Evolutionary conservation across 1,140 invertebrate genomes (phyloP), one percentile per base, ranked within the genome.

Genomic region (Pinna nobilis): DNA sequence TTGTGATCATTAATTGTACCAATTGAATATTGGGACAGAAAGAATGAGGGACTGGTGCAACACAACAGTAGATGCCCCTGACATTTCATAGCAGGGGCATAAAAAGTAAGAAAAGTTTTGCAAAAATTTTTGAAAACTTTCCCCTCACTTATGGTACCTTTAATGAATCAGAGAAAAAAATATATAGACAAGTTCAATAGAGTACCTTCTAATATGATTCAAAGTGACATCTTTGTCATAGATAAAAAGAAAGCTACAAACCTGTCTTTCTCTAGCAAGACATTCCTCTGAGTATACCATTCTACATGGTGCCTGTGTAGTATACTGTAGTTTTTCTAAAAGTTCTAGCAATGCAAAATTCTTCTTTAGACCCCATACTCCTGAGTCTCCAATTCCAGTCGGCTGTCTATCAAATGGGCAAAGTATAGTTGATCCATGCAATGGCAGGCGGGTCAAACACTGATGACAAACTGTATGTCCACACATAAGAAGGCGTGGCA

Each of bases 351-450:
- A 82, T 3, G 92, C 92, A 90, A 93, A 93, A 82, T 93, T 93
- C 78, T 93, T 93, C 83, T 93, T 93, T 64, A 93, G 80, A 32
- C 91, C 91, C 88, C 91, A 92, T 9, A 93, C 90, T 28, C 92
- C 92, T 49, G 91, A 90, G 53, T 90, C 88, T 20, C 90, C 79
- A 37, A 92, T 84, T 39, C 90, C 88, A 11, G 92, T 92, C n/a
- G 91, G 91, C 76, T 93, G 92, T 53, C 92, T 80, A 71, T 93
- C 92, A 82, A 92, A 93, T 0, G 92, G 92, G 83, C 92, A 93
- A 1, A 90, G 83, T 30, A 92, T 85, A n/a, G 89, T 83, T 63
- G 88, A 80, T 37, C 89, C 89, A 74, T 89, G 86, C 6, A 90
- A 80, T 9, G 90, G 90, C 3, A 93, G 83, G 11, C 90, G 81